phyloP scores from a whole-genome alignment of 2,888 invertebrate species.

The Salpingus planirostris region DNA sequence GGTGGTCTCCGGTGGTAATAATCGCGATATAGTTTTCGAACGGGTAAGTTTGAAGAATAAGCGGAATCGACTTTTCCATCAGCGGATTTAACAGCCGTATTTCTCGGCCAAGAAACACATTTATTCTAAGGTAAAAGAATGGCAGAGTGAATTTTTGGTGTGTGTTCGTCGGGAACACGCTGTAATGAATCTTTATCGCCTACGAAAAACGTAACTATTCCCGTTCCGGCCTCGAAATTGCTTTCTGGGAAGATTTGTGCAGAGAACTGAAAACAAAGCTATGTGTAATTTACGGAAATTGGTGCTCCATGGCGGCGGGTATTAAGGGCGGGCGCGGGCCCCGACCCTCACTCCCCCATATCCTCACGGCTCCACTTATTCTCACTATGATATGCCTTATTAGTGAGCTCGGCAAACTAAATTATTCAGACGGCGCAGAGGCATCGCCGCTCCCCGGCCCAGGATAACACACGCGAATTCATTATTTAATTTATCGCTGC shows the following conservation, averaged over 20 bases:
- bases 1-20: slow-evolving; percentile 6
- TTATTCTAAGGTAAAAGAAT: slow-evolving; percentile 27
- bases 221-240: slow-evolving; percentile 39
- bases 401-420: slow-evolving; percentile 27
- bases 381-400: slow-evolving; percentile 32
- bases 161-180: slow-evolving; percentile 30
- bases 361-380: slow-evolving; percentile 15
- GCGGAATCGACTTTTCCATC: slow-evolving; percentile 11
- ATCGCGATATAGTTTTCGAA: slow-evolving; percentile 7
- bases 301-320: slow-evolving; percentile 34
- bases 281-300: slow-evolving; percentile 48
- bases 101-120: slow-evolving; percentile 16
- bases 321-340: slow-evolving; percentile 17
- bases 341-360: slow-evolving; percentile 8
- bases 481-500: slow-evolving; percentile 23
- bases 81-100: slow-evolving; percentile 12
- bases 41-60: slow-evolving; percentile 8
- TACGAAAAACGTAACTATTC: slow-evolving; percentile 42
- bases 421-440: slow-evolving; percentile 25
- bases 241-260: slow-evolving; percentile 47
- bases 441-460: slow-evolving; percentile 16
- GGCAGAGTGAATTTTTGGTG: slow-evolving; percentile 32
- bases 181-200: slow-evolving; percentile 45
- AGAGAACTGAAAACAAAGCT: slow-evolving; percentile 45
- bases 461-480: slow-evolving; percentile 23